Evolutionary conservation across 2,113 vertebrate genomes (phyloP).

Genomic region (Seriola aureovittata): DNA sequence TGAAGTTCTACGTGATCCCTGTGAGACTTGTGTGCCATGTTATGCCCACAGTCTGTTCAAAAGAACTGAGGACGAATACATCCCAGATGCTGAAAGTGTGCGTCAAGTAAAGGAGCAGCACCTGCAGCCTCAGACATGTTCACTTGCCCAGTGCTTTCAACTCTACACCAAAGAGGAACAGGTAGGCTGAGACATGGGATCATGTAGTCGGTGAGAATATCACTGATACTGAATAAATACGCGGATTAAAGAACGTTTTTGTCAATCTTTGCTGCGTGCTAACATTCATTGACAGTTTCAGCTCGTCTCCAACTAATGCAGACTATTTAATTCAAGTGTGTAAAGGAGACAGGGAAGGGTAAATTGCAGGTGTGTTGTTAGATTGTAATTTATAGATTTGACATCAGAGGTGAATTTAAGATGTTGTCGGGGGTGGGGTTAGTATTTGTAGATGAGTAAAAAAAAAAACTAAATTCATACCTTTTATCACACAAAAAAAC

Average conservation of each 20-base stretch:
- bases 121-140: conserved; percentile 95
- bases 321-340: too few relatives aligned
- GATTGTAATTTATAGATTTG: too few relatives aligned
- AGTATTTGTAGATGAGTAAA: too few relatives aligned
- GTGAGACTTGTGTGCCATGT: conserved; percentile 38
- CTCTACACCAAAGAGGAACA: conserved; percentile 99
- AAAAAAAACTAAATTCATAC: background rate
- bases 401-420: too few relatives aligned
- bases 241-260: background rate
- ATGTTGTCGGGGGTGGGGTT: too few relatives aligned
- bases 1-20: conserved; percentile 32
- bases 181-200: conserved; percentile 75
- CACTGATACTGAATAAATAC: background rate
- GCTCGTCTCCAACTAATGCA: too few relatives aligned
- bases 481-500: background rate
- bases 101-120: conserved; percentile 94
- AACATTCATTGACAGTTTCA: background rate
- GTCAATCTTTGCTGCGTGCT: background rate
- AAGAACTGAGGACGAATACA: conserved; percentile 96
- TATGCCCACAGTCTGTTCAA: conserved; percentile 90
- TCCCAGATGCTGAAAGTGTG: conserved; percentile 96
- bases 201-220: background rate
- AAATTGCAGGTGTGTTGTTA: too few relatives aligned
- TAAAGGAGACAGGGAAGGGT: too few relatives aligned
- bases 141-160: conserved; percentile 98